phyloP scores from a whole-genome alignment of 2,797 vertebrate species.

The Alcedo quadribrachys region DNA sequence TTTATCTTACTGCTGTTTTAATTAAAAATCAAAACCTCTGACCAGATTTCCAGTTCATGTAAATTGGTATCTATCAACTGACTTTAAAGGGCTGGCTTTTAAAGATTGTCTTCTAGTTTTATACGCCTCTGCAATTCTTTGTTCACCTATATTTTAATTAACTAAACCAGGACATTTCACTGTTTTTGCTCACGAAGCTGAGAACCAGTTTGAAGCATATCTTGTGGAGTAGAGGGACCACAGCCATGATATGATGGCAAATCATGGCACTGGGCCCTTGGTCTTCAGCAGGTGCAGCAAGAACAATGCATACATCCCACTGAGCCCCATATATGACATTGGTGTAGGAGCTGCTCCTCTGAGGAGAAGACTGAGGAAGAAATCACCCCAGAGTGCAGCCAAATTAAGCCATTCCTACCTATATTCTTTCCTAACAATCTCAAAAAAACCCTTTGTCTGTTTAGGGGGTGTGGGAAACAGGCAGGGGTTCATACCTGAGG shows the following conservation, averaged over 20 bases:
- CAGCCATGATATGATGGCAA: background rate
- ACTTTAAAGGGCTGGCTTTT: background rate
- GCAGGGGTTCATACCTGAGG: background rate
- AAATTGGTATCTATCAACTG: background rate
- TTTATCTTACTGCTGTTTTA: background rate
- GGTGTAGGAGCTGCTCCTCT: background rate
- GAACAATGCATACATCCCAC: background rate
- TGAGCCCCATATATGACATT: background rate
- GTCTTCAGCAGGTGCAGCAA: background rate
- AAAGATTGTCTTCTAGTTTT: background rate
- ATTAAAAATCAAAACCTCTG: background rate
- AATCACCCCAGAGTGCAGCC: accelerated
- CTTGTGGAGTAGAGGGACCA: accelerated
- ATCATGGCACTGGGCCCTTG: background rate
- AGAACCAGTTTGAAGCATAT: background rate
- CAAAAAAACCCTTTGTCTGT: background rate
- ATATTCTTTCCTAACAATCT: background rate
- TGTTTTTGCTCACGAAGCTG: background rate
- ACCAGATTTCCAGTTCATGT: background rate
- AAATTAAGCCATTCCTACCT: background rate
- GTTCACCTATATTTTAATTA: background rate
- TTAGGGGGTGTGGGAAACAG: background rate
- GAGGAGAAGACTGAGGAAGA: background rate
- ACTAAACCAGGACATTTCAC: background rate
- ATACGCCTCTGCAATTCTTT: background rate